Evolutionary conservation across 2,888 invertebrate genomes (phyloP).

Genomic region (Hirtodrosophila duncani): DNA sequence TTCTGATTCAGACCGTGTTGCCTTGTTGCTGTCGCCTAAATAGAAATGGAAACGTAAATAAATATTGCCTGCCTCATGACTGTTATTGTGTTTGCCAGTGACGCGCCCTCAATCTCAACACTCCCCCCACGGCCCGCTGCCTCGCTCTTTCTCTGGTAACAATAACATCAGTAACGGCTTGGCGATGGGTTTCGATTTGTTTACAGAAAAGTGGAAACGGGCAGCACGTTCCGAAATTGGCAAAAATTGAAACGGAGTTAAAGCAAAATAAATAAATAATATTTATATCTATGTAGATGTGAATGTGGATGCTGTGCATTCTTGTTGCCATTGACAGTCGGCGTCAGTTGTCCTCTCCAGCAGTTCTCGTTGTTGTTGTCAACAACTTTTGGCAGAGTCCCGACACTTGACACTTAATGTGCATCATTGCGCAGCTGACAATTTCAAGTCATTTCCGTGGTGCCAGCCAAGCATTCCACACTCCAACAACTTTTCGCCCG

Average conservation of each 20-base stretch:
- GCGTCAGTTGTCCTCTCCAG: conserved; percentile 38
- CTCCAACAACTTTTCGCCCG: conserved; percentile 1
- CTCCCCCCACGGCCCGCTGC: too few species aligned
- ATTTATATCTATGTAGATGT: conserved; percentile 21
- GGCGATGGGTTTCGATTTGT: conserved; percentile 1
- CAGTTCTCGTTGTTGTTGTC: conserved; percentile 45
- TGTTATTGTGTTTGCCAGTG: conserved; percentile 39
- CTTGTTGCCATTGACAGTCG: conserved; percentile 35
- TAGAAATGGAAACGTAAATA: conserved; percentile 54
- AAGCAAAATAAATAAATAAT: conserved; percentile 50
- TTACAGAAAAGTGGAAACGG: conserved; percentile 2
- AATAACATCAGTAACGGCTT: too few species aligned
- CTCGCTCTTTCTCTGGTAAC: too few species aligned
- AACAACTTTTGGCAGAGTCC: conserved; percentile 60
- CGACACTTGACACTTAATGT: conserved; percentile 71
- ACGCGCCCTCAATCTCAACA: conserved; percentile 8
- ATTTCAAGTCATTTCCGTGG: conserved; percentile 69
- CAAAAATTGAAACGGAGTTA: conserved; percentile 42
- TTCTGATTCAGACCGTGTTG: too few species aligned
- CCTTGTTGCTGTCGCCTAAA: too few species aligned
- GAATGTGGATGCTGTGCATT: conserved; percentile 32
- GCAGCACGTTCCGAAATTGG: conserved; percentile 47
- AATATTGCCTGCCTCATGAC: conserved; percentile 49
- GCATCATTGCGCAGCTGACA: conserved; percentile 71
- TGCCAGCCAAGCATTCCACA: conserved; percentile 47